Percentiles rank a stretch among this genome's conserved stretches.
phyloP scores from a whole-genome alignment of 2,888 invertebrate genomes.

The Drosophila ezoana region DNA sequence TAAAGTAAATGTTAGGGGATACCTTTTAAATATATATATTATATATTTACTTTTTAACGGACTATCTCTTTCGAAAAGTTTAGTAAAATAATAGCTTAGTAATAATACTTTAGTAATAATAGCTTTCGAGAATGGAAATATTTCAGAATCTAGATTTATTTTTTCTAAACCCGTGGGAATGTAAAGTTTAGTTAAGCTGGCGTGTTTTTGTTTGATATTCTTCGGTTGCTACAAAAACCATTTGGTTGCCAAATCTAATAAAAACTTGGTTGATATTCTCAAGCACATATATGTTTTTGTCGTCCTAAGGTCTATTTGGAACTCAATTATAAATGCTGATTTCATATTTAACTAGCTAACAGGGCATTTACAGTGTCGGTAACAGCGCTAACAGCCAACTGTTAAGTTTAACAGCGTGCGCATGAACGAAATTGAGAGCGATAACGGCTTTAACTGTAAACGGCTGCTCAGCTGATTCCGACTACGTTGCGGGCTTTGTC shows the following conservation, averaged over 20 bases:
- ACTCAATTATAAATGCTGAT: constrained; percentile 60
- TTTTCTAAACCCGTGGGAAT: background rate
- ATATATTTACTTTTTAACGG: no score
- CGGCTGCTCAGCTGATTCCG: constrained; percentile 73
- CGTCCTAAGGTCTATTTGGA: constrained; percentile 16
- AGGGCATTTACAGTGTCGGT: constrained; percentile 24
- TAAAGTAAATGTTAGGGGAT: background rate
- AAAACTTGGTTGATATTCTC: constrained; percentile 45
- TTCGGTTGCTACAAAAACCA: no score
- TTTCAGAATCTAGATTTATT: background rate
- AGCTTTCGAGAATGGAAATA: background rate
- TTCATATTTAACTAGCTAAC: constrained; percentile 50
- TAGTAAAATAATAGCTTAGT: no score
- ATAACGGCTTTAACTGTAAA: constrained; percentile 30
- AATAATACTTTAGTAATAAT: no score
- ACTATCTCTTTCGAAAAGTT: no score
- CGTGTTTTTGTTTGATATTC: background rate
- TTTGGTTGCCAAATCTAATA: constrained; percentile 42
- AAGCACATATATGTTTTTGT: constrained; percentile 6
- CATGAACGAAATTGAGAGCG: constrained; percentile 22
- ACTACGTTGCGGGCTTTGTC: constrained; percentile 72
- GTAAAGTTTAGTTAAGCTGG: background rate
- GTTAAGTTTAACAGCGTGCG: constrained; percentile 44
- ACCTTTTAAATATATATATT: background rate
- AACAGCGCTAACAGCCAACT: constrained; percentile 13